A percentile compares a stretch with the other conserved stretches of the same genome.
phyloP scores from a whole-genome alignment of 2,113 vertebrate species.

The Puffinus mauretanicus region DNA sequence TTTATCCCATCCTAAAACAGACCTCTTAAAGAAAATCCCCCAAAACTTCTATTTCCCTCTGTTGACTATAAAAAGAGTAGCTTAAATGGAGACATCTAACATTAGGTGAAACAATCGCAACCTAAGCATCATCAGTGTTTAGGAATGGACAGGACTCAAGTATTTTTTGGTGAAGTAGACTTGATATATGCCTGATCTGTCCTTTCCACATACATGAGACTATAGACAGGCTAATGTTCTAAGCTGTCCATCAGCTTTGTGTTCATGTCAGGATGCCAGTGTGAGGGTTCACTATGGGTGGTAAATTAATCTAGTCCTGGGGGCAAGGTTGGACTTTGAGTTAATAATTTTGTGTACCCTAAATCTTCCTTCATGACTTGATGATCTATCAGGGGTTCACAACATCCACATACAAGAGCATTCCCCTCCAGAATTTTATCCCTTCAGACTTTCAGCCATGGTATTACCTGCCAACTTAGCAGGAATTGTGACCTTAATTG shows the following conservation, averaged over 20 bases:
- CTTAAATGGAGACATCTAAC: neutral
- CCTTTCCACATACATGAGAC: neutral
- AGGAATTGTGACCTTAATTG: conserved; percentile 6
- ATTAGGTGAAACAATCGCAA: neutral
- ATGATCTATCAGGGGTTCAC: neutral
- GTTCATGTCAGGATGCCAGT: neutral
- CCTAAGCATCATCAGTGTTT: neutral
- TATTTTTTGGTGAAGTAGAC: neutral
- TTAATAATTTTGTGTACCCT: neutral
- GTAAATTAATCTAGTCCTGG: neutral
- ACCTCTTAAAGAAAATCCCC: neutral
- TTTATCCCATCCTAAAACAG: neutral
- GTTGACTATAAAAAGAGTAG: neutral
- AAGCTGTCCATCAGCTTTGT: neutral
- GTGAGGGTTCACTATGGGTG: neutral
- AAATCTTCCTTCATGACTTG: neutral
- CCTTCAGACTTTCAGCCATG: neutral
- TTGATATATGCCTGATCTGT: neutral
- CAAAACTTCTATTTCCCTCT: neutral
- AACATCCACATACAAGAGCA: neutral
- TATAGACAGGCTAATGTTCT: neutral
- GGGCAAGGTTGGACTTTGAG: neutral
- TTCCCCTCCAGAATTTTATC: neutral
- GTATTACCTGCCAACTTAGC: neutral
- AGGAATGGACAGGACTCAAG: neutral